A percentile compares a stretch with the other conserved stretches of the same genome.
Evolutionary conservation across 1,140 invertebrate species (phyloP).

Genomic region (Ditylenchus dipsaci): DNA sequence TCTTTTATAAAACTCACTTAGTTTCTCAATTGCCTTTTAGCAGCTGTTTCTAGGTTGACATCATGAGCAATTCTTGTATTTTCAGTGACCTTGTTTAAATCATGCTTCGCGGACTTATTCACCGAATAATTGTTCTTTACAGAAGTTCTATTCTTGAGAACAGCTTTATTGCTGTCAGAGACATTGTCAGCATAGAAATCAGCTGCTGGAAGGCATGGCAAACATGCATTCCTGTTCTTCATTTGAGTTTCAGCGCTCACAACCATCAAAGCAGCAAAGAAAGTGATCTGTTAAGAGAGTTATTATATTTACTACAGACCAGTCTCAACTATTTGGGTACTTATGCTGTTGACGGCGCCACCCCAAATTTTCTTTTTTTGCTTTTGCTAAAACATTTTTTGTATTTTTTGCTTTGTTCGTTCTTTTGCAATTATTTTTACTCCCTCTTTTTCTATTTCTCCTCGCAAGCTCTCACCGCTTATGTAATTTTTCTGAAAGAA

Average conservation of each 20-base stretch:
- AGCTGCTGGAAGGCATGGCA: conserved; percentile 50
- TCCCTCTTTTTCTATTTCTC: too few relatives aligned
- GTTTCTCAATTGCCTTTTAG: conserved; percentile 6
- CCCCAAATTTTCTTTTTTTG: too few relatives aligned
- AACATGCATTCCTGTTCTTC: conserved; percentile 53
- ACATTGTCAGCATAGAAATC: conserved; percentile 26
- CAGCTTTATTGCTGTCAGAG: not conserved
- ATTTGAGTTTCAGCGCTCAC: conserved; percentile 57
- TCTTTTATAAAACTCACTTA: conserved; percentile 16
- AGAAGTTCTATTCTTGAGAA: not conserved
- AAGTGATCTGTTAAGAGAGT: conserved; percentile 60
- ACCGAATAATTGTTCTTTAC: not conserved
- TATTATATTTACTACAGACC: conserved; percentile 1
- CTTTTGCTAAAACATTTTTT: too few relatives aligned
- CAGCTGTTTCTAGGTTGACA: too few relatives aligned
- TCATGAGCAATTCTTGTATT: too few relatives aligned
- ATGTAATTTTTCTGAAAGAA: too few relatives aligned
- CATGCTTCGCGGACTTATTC: not conserved
- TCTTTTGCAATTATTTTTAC: too few relatives aligned
- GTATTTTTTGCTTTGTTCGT: too few relatives aligned
- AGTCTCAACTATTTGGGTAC: too few relatives aligned
- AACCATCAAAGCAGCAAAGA: conserved; percentile 60
- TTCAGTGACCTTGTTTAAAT: too few relatives aligned
- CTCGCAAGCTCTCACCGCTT: too few relatives aligned
- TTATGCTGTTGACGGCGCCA: too few relatives aligned